phyloP scores from a whole-genome alignment of 2,113 vertebrate genomes.

The Sciurus niger region DNA sequence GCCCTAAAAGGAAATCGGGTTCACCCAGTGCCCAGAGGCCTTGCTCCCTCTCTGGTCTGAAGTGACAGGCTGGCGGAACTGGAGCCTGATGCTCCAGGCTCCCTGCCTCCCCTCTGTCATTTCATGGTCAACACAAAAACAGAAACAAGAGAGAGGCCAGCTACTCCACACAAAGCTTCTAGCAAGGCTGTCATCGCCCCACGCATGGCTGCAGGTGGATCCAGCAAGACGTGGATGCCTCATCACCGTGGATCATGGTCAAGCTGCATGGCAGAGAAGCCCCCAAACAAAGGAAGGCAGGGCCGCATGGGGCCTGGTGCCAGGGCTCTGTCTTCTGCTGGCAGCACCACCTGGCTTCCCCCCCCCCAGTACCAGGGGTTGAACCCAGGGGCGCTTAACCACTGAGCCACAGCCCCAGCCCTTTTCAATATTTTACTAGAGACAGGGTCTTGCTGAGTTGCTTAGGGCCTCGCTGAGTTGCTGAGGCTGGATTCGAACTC shows the following conservation, averaged over 20 bases:
- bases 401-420: too few relatives aligned
- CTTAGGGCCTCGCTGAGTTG: too few relatives aligned
- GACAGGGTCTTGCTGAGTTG: too few relatives aligned
- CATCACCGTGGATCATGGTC: conserved; percentile 51
- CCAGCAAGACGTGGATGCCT: conserved; percentile 74
- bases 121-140: conserved; percentile 15
- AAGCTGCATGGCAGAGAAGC: not conserved
- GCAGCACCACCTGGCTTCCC: not conserved
- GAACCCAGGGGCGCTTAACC: too few relatives aligned
- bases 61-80: conserved; percentile 28
- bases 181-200: conserved; percentile 72
- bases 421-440: too few relatives aligned
- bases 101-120: conserved; percentile 20
- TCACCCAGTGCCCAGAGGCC: conserved; percentile 37
- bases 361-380: too few relatives aligned
- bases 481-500: too few relatives aligned
- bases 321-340: not conserved
- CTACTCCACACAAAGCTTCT: conserved; percentile 48
- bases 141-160: conserved; percentile 51
- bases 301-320: rapidly evolving
- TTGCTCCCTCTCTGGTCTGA: conserved; percentile 46
- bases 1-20: not conserved
- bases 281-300: not conserved
- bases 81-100: not conserved
- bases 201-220: conserved; percentile 73